Conservation (phyloP, 2,113 vertebrate genomes). For the Notarius quadriscutis region DNA sequence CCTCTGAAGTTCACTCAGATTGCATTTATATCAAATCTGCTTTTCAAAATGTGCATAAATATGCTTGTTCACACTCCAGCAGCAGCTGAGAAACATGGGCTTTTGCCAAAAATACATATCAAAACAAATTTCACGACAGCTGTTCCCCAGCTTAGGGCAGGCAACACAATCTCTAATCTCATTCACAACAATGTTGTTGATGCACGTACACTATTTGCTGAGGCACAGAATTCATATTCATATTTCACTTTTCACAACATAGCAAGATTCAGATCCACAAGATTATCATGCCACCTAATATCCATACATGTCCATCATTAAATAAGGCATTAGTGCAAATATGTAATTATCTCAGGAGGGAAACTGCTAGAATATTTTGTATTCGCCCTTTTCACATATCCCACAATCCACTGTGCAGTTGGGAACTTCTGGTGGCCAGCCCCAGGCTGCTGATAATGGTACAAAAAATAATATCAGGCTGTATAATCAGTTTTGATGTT, state of each 20-base stretch:
- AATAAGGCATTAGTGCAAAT: background rate
- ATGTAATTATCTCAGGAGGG: background rate
- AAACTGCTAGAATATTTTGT: background rate
- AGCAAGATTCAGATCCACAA: background rate
- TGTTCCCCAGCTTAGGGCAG: conserved; percentile 11
- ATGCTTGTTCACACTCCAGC: background rate
- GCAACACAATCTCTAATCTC: conserved; percentile 4
- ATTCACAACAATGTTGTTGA: background rate
- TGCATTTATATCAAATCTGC: background rate
- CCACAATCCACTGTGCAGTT: no score
- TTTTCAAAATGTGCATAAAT: background rate
- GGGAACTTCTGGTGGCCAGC: no score
- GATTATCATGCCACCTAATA: background rate
- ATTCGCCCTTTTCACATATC: no score
- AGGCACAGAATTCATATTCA: conserved; percentile 4
- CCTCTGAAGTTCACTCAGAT: background rate
- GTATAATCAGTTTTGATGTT: no score
- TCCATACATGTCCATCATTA: background rate
- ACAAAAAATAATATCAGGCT: no score
- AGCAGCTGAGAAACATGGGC: conserved; percentile 6
- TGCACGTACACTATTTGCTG: background rate
- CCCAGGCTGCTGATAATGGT: no score
- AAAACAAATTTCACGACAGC: conserved; percentile 29
- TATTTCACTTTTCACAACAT: conserved; percentile 1
- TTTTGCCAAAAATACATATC: conserved; percentile 13